A percentile compares a stretch with the other conserved stretches of the same genome.
Conservation (phyloP, 2,888 invertebrate species). For the Agonopterix alstromeriana region DNA sequence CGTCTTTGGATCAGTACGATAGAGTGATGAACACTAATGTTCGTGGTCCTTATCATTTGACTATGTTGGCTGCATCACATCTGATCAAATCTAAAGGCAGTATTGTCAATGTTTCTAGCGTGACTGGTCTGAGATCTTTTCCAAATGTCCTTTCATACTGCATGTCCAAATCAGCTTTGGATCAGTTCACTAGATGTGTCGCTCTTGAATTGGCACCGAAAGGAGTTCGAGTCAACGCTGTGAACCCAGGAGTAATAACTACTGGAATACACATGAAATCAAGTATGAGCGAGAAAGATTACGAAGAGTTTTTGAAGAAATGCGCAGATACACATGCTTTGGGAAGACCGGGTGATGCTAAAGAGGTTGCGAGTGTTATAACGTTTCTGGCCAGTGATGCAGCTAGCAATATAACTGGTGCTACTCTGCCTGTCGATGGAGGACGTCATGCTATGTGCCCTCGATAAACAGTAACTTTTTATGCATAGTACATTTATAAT, state of each 20-base stretch:
- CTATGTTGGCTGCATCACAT: slow-evolving; percentile 89
- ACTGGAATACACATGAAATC: slow-evolving; percentile 88
- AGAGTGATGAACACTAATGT: slow-evolving; percentile 92
- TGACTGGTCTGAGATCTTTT: slow-evolving; percentile 91
- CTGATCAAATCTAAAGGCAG: slow-evolving; percentile 87
- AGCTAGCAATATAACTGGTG: slow-evolving; percentile 91
- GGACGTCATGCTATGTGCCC: slow-evolving; percentile 93
- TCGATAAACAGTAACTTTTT: slow-evolving; percentile 62
- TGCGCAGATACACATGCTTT: slow-evolving; percentile 92
- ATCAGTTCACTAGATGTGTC: slow-evolving; percentile 94
- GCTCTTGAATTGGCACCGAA: slow-evolving; percentile 89
- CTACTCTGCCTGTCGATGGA: slow-evolving; percentile 90
- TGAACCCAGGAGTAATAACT: slow-evolving; percentile 94
- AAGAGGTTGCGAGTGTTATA: slow-evolving; percentile 92
- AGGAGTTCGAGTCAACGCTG: slow-evolving; percentile 90
- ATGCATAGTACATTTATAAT: not conserved
- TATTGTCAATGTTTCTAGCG: slow-evolving; percentile 96
- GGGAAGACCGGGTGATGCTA: slow-evolving; percentile 87
- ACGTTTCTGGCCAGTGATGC: slow-evolving; percentile 91
- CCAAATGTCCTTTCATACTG: slow-evolving; percentile 93
- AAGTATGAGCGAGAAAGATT: slow-evolving; percentile 87
- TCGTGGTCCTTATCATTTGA: slow-evolving; percentile 84
- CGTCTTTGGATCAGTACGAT: slow-evolving; percentile 89
- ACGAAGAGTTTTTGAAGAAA: slow-evolving; percentile 87
- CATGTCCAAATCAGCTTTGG: slow-evolving; percentile 94